Conservation (phyloP, 2,113 vertebrate genomes). For the Murina feae region DNA sequence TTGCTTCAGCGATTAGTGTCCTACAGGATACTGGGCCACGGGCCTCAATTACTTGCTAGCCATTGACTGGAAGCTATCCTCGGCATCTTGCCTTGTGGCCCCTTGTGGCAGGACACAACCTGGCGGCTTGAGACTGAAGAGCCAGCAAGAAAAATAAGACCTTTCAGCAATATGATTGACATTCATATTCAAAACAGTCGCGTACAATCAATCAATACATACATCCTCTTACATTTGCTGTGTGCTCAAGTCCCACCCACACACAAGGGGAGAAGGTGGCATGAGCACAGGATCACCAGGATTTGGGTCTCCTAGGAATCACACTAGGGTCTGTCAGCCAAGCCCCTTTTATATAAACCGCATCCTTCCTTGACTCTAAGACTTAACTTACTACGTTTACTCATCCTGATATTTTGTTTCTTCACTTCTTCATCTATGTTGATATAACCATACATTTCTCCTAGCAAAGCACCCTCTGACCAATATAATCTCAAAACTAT, state of each 20-base stretch:
- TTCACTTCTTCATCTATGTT: background rate
- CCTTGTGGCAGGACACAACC: background rate
- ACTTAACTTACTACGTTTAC: background rate
- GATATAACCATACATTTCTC: background rate
- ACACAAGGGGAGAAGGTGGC: accelerated
- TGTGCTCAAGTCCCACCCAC: background rate
- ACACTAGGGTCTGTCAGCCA: background rate
- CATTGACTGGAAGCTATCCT: background rate
- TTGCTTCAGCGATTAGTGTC: background rate
- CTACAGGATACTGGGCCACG: background rate
- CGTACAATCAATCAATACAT: background rate
- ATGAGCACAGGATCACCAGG: accelerated
- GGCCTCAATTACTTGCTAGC: background rate
- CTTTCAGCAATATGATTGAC: background rate
- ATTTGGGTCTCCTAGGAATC: background rate
- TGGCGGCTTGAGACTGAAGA: background rate
- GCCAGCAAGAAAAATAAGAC: background rate
- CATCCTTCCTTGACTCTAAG: background rate
- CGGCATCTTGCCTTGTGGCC: accelerated
- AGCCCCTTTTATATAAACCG: background rate
- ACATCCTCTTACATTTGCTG: background rate
- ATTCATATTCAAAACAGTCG: background rate
- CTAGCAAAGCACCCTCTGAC: background rate
- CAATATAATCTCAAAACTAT: background rate
- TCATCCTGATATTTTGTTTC: background rate